A percentile compares a stretch with the other conserved stretches of the same genome.
Conservation (phyloP, 2,888 invertebrate species). For the Choreutis nemorana region DNA sequence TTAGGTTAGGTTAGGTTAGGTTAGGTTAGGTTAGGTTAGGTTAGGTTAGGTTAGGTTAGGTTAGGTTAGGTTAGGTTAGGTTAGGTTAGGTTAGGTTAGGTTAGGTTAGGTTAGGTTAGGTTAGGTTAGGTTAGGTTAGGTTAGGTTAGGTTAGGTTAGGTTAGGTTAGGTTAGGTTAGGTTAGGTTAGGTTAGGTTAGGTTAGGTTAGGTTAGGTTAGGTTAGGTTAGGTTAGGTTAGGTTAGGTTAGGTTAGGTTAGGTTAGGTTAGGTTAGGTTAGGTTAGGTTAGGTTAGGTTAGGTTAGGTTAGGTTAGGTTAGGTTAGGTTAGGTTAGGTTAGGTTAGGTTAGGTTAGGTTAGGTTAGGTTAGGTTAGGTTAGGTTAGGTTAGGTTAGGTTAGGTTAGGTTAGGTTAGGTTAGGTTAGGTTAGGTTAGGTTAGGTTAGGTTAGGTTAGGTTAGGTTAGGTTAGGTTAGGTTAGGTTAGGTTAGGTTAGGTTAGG, state of each 20-base stretch:
- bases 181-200: slow-evolving; percentile 6
- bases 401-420: slow-evolving; percentile 6
- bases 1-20: slow-evolving; percentile 14
- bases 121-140: slow-evolving; percentile 6
- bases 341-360: slow-evolving; percentile 6
- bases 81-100: slow-evolving; percentile 6
- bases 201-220: slow-evolving; percentile 5
- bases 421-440: slow-evolving; percentile 9
- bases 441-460: slow-evolving; percentile 11
- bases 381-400: slow-evolving; percentile 6
- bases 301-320: slow-evolving; percentile 8
- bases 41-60: slow-evolving; percentile 5
- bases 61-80: slow-evolving; percentile 6
- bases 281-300: slow-evolving; percentile 8
- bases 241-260: slow-evolving; percentile 5
- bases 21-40: slow-evolving; percentile 8
- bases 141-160: slow-evolving; percentile 6
- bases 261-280: slow-evolving; percentile 6
- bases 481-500: slow-evolving; percentile 13
- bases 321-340: slow-evolving; percentile 6
- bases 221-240: slow-evolving; percentile 5
- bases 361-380: slow-evolving; percentile 6
- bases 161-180: slow-evolving; percentile 4
- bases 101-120: slow-evolving; percentile 6
- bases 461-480: slow-evolving; percentile 12